phyloP scores from a whole-genome alignment of 2,113 vertebrate genomes.

The Noturus placidus region DNA sequence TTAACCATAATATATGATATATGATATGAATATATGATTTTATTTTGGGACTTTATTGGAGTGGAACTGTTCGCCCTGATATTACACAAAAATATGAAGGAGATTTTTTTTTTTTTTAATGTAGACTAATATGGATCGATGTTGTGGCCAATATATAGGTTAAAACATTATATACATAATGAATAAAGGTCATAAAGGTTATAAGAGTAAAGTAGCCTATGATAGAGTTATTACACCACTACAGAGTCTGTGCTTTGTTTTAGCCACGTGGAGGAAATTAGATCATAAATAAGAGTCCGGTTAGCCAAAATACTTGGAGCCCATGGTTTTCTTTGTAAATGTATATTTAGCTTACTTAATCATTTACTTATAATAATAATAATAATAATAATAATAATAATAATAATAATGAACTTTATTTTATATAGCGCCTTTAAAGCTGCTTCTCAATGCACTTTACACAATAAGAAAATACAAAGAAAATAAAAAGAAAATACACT shows the following conservation, averaged over 20 bases:
- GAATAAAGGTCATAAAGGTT: neutral
- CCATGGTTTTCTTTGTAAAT: neutral
- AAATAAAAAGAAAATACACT: too few species aligned
- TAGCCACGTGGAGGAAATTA: slow-evolving; percentile 20
- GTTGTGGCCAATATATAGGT: neutral
- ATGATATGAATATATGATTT: neutral
- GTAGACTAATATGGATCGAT: neutral
- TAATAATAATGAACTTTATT: too few species aligned
- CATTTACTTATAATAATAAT: too few species aligned
- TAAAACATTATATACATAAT: neutral
- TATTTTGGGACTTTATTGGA: neutral
- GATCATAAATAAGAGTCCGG: neutral
- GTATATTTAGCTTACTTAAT: neutral
- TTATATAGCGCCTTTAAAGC: too few species aligned
- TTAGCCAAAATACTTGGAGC: neutral
- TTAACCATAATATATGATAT: neutral
- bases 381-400: too few species aligned
- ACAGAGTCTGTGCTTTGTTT: neutral
- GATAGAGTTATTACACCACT: neutral
- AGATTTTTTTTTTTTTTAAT: neutral
- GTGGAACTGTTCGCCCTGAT: neutral
- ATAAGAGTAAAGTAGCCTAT: neutral
- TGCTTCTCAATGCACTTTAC: too few species aligned
- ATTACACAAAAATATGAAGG: neutral
- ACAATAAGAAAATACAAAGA: too few species aligned